Base-by-base conservation (phyloP, 2,888 invertebrate species). In the Muschampia plurimacula region DNA sequence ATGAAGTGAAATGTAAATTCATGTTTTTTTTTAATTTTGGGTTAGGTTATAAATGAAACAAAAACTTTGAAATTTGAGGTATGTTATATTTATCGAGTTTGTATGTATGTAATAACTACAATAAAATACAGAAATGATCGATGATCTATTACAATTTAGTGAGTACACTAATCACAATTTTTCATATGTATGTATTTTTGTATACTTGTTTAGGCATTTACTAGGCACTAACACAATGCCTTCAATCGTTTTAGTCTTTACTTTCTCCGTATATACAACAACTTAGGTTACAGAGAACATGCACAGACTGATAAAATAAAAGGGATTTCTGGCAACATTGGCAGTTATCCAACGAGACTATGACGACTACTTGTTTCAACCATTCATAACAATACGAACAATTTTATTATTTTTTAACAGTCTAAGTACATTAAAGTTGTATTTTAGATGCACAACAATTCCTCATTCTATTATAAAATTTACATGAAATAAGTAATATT, bases 21-120 rank as follows among this genome's bases (percentile, higher is more conserved):
- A 1, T 39, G 52, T 52, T 15, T 39, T 52, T 49, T 8, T 69
- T 46, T 60, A 28, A 13, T 36, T 15, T 8, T 22, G 8, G 7
- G 7, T 55, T 7, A 7, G 15, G 8, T 22, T 32, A 15, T 52
- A 77, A 77, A 74, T 75, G 74, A 81, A 80, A 82, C 79, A 80
- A 91, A 88, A 88, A 80, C 55, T 1, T 78, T 84, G 22, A 84
- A 87, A 85, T 91, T 93, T 90, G 92, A 93, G 92, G 94, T 94
- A 93, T 91, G 91, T 93, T 93, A 91, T 93, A 93, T 93, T 92
- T 93, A 93, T 93, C 92, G 89, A 94, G 90, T 93, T 93, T 92
- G 92, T 93, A 93, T 93, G 93, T 92, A 92, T 91, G 86, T 91
- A 91, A 91, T 92, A 90, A 90, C 94, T 94, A 94, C 92, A 89